Percentiles rank a stretch among this genome's conserved stretches.
phyloP scores from a whole-genome alignment of 2,888 invertebrate genomes.

The Acanthosepion pharaonis region DNA sequence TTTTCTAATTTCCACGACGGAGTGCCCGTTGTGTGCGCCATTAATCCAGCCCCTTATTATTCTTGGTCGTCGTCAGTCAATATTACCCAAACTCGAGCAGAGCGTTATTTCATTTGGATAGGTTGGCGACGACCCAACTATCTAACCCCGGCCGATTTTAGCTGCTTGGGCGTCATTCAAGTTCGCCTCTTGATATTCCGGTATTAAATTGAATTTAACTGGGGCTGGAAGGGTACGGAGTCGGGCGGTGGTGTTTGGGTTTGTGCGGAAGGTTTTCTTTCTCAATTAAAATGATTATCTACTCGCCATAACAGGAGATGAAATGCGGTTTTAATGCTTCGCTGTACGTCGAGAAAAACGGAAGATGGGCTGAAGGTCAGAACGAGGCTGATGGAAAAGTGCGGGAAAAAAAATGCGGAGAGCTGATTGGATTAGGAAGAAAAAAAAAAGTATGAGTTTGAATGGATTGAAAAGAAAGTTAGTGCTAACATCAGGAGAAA shows the following conservation, averaged over 20 bases:
- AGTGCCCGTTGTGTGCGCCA: constrained; percentile 11
- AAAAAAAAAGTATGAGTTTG: no score
- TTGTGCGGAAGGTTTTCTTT: background rate
- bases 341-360: background rate
- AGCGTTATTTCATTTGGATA: background rate
- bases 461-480: background rate
- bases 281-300: constrained; percentile 33
- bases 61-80: constrained; percentile 5
- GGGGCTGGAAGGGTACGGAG: background rate
- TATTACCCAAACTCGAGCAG: background rate
- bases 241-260: background rate
- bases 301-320: constrained; percentile 5
- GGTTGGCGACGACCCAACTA: background rate
- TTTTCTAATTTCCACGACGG: constrained; percentile 33
- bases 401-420: background rate
- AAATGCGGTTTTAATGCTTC: constrained; percentile 33
- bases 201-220: constrained; percentile 12
- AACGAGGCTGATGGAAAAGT: background rate
- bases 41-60: constrained; percentile 33
- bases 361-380: constrained; percentile 15
- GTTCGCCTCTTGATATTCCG: constrained; percentile 33
- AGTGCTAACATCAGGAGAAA: background rate
- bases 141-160: constrained; percentile 33
- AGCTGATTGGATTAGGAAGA: background rate
- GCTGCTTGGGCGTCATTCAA: constrained; percentile 33